phyloP scores from a whole-genome alignment of 2,797 vertebrate genomes.

The Triplophysa yarkandensis region DNA sequence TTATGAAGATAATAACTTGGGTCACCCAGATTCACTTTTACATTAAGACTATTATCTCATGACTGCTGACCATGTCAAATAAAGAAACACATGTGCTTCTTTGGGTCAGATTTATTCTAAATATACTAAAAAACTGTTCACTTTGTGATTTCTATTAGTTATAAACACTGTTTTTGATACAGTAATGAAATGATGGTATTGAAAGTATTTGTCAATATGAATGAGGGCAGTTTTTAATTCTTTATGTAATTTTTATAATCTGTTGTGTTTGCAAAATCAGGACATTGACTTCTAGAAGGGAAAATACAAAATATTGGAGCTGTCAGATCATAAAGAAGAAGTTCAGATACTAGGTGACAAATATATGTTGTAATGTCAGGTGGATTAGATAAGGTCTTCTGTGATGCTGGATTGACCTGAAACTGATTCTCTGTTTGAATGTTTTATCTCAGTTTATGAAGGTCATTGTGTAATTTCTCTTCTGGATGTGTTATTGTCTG shows the following conservation, averaged over 20 bases:
- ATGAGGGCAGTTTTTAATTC: not conserved
- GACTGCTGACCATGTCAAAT: slow-evolving; percentile 58
- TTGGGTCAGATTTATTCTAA: not conserved
- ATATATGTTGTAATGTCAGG: slow-evolving; percentile 72
- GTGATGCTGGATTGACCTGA: slow-evolving; percentile 60
- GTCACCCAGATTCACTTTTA: slow-evolving; percentile 51
- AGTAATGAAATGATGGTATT: not conserved
- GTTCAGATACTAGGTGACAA: slow-evolving; percentile 64
- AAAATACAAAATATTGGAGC: too few relatives aligned
- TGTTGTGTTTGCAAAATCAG: not conserved
- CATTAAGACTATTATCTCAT: slow-evolving; percentile 59
- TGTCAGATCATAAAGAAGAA: too few relatives aligned
- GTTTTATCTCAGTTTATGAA: not conserved
- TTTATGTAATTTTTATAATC: not conserved
- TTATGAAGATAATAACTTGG: slow-evolving; percentile 56
- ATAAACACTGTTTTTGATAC: not conserved
- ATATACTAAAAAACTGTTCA: too few relatives aligned
- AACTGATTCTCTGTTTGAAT: slow-evolving; percentile 46
- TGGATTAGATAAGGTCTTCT: slow-evolving; percentile 67
- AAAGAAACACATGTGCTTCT: slow-evolving; percentile 27
- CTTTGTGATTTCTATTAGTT: not conserved
- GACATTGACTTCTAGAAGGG: too few relatives aligned
- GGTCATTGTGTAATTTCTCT: too few relatives aligned
- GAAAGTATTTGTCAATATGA: not conserved
- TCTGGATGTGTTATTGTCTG: not conserved